phyloP scores from a whole-genome alignment of 2,113 vertebrate genomes.

The Mesocricetus auratus region DNA sequence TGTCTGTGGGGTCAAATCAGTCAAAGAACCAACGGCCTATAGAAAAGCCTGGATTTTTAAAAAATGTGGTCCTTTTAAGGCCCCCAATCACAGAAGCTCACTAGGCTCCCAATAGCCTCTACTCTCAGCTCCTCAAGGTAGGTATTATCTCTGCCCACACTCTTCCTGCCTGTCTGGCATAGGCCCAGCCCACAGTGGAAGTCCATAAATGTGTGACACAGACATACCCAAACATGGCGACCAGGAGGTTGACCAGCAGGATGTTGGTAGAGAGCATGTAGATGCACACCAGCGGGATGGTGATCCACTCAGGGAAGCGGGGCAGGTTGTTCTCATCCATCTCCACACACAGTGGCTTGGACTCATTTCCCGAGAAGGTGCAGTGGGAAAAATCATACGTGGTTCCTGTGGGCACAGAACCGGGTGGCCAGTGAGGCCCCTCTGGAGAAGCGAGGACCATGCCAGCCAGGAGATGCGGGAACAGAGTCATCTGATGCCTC shows the following conservation, averaged over 20 bases:
- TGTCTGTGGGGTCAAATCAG: not conserved
- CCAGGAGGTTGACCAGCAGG: conserved; percentile 89
- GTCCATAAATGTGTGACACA: fast-evolving
- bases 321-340: conserved; percentile 88
- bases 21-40: not conserved
- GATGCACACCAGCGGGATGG: conserved; percentile 89
- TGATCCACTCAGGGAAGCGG: conserved; percentile 90
- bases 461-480: fast-evolving
- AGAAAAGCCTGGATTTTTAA: not conserved
- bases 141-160: fast-evolving
- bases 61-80: not conserved
- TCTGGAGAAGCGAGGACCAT: fast-evolving
- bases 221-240: conserved; percentile 90
- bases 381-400: conserved; percentile 89
- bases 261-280: conserved; percentile 92
- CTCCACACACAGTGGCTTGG: conserved; percentile 89
- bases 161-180: fast-evolving
- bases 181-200: not conserved
- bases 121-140: fast-evolving
- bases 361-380: conserved; percentile 89
- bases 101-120: not conserved
- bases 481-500: fast-evolving
- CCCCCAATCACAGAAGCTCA: too few species aligned
- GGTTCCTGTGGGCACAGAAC: conserved; percentile 78
- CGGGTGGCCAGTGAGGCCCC: not conserved